These are phyloP conservation scores for Percopsis omiscomaycus DNA, from an alignment of 2,797 vertebrate species.

Conservation along the genomic window DNA sequence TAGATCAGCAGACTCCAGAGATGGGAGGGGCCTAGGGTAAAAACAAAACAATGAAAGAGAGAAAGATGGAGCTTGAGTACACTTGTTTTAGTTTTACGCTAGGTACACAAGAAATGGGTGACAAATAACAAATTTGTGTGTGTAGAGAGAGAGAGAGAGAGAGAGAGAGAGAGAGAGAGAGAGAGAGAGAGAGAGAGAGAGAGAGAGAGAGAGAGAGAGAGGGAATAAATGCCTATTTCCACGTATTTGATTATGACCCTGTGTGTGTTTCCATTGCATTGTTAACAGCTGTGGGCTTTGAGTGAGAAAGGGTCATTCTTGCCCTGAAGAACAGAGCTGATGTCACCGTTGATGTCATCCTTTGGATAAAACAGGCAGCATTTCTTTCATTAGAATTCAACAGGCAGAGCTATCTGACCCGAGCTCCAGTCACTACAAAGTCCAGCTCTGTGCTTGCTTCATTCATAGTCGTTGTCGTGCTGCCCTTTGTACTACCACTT, in stretches of 20 bases:
- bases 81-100: slow-evolving; percentile 46
- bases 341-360: slow-evolving; percentile 82
- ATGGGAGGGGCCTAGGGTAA: slow-evolving; percentile 68
- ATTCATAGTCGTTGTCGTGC: slow-evolving; percentile 68
- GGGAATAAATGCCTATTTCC: slow-evolving; percentile 21
- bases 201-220: slow-evolving; percentile 24
- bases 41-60: slow-evolving; percentile 37
- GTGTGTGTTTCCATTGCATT: slow-evolving; percentile 19
- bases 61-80: slow-evolving; percentile 36
- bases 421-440: slow-evolving; percentile 56
- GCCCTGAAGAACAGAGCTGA: slow-evolving; percentile 68
- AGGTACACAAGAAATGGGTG: slow-evolving; percentile 43
- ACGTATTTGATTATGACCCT: slow-evolving; percentile 7
- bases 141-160: slow-evolving; percentile 20
- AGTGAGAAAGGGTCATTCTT: slow-evolving; percentile 75
- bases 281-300: slow-evolving; percentile 34
- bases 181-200: slow-evolving; percentile 7
- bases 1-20: slow-evolving; percentile 70
- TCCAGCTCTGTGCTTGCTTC: slow-evolving; percentile 68
- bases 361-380: slow-evolving; percentile 72
- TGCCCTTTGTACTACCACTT: slow-evolving; percentile 39
- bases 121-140: slow-evolving; percentile 47
- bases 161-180: slow-evolving; percentile 7
- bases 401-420: slow-evolving; percentile 58
- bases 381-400: slow-evolving; percentile 63